Percentiles rank a stretch among this genome's conserved stretches.
Evolutionary conservation across 2,888 invertebrate species (phyloP).

Genomic region (Tortricodes alternella): DNA sequence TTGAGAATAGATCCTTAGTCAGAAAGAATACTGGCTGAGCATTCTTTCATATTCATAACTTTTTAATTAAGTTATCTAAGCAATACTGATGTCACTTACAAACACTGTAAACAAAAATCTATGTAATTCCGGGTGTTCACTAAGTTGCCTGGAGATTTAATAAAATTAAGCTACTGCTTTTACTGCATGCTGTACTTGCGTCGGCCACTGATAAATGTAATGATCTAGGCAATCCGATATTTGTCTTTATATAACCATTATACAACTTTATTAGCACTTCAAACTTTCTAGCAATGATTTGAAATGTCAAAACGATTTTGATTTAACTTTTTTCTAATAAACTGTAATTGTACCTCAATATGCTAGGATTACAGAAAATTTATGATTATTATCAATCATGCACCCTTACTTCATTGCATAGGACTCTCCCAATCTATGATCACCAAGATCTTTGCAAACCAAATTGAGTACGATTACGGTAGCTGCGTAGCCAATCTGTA

Average conservation of each 20-base stretch:
- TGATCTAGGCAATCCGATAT: conserved; percentile 29
- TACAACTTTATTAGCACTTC: conserved; percentile 23
- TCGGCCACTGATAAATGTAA: conserved; percentile 19
- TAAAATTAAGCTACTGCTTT: background rate
- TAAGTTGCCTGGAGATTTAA: too few species aligned
- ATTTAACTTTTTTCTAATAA: background rate
- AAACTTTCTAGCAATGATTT: conserved; percentile 20
- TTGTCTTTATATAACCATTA: conserved; percentile 29
- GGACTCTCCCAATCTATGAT: too few species aligned
- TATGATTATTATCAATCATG: background rate
- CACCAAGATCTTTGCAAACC: background rate
- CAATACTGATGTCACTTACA: too few species aligned
- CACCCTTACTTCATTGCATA: too few species aligned
- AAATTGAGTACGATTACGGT: conserved; percentile 5
- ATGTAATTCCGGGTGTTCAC: too few species aligned
- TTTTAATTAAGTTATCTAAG: too few species aligned
- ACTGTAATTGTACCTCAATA: background rate
- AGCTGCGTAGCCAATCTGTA: conserved; percentile 1
- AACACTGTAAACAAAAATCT: too few species aligned
- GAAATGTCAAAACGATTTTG: conserved; percentile 25
- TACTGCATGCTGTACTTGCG: background rate
- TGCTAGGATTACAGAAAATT: background rate
- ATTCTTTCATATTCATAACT: too few species aligned
- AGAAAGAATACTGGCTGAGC: too few species aligned
- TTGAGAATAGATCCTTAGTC: too few species aligned